Conservation (phyloP, 1,140 invertebrate species). For the Cecropterus lyciades region DNA sequence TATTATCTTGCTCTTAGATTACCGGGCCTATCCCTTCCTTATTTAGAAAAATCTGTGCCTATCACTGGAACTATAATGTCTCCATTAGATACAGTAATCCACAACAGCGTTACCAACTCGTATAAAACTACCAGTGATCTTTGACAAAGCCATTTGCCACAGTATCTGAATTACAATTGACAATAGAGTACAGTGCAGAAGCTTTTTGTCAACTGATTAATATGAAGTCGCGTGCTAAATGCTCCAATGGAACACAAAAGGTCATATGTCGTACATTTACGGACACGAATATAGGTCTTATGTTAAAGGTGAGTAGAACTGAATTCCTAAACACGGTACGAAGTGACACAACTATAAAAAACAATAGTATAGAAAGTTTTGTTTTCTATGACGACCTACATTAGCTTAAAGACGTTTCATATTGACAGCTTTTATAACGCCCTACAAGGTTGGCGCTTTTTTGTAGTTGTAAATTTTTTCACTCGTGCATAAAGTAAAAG, state of each 20-base stretch:
- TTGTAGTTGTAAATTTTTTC: not conserved
- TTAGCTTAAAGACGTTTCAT: conserved; percentile 7
- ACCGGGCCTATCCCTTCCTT: no score
- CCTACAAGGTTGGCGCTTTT: not conserved
- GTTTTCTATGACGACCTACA: conserved; percentile 25
- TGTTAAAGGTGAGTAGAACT: not conserved
- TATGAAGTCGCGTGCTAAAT: conserved; percentile 17
- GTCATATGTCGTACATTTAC: not conserved
- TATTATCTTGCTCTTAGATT: no score
- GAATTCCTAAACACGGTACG: not conserved
- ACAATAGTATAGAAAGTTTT: conserved; percentile 33
- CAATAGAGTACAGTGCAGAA: not conserved
- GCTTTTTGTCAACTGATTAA: conserved; percentile 18
- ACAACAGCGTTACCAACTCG: not conserved
- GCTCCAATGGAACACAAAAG: not conserved
- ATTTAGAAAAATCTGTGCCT: no score
- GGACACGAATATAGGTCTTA: not conserved
- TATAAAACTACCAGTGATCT: not conserved
- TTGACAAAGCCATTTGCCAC: not conserved
- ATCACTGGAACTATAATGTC: not conserved
- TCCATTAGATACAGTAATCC: not conserved
- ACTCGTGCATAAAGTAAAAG: not conserved
- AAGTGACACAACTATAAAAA: conserved; percentile 22
- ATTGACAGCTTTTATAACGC: not conserved
- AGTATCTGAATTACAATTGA: not conserved